phyloP scores from a whole-genome alignment of 2,888 invertebrate species.

The Masnerella sp. region DNA sequence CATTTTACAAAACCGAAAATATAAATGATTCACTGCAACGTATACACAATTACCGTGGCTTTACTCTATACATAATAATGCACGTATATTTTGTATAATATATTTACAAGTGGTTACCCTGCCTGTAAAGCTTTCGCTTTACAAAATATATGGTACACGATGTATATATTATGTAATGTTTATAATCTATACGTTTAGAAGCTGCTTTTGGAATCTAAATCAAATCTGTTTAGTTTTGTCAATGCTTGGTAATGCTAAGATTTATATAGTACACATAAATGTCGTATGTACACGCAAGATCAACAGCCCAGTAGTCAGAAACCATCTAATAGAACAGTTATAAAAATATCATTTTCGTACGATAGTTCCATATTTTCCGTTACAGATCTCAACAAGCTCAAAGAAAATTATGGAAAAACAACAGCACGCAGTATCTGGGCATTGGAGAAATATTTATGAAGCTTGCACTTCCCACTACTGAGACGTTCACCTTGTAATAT shows the following conservation, averaged over 20 bases:
- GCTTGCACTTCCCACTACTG: too few relatives aligned
- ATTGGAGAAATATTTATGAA: too few relatives aligned
- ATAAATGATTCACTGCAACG: too few relatives aligned
- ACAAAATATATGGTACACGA: constrained; percentile 15
- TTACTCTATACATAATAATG: constrained; percentile 1
- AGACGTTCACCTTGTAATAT: too few relatives aligned
- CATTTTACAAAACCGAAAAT: too few relatives aligned
- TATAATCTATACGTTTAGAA: constrained; percentile 5
- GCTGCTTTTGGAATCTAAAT: neutral
- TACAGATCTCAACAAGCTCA: too few relatives aligned
- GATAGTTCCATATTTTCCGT: too few relatives aligned
- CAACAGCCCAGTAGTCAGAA: neutral
- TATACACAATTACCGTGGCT: neutral
- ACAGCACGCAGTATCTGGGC: too few relatives aligned
- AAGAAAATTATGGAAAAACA: too few relatives aligned
- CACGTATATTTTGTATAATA: constrained; percentile 6
- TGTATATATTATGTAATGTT: constrained; percentile 6
- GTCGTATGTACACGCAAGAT: neutral
- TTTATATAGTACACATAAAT: constrained; percentile 1
- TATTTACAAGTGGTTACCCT: constrained; percentile 19
- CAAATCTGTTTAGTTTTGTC: constrained; percentile 1
- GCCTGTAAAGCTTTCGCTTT: constrained; percentile 5
- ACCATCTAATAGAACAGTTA: neutral
- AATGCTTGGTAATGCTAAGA: neutral
- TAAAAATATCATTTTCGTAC: neutral